Percentiles rank a stretch among this genome's conserved stretches.
Evolutionary conservation across 2,797 vertebrate species (phyloP).

Genomic region (Spondyliosoma cantharus): DNA sequence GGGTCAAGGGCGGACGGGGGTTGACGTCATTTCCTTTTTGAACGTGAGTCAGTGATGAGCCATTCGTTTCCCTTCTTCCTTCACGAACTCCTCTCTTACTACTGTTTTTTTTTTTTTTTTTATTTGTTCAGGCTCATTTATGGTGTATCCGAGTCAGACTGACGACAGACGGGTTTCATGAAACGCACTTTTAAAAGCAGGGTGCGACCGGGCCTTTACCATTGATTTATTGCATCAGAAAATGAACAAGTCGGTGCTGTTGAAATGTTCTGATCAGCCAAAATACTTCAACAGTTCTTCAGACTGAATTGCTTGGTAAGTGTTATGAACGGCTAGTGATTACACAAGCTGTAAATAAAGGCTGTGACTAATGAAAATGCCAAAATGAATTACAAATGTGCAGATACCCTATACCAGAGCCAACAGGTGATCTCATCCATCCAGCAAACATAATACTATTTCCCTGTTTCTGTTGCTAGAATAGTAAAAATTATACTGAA

Average conservation of each 20-base stretch:
- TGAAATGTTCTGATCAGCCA: slow-evolving; percentile 10
- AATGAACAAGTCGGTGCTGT: neutral
- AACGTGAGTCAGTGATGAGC: slow-evolving; percentile 77
- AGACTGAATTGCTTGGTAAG: neutral
- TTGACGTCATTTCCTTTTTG: slow-evolving; percentile 79
- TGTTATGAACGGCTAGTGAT: neutral
- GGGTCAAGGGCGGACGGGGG: slow-evolving; percentile 61
- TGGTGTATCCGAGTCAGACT: neutral
- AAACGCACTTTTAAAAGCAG: slow-evolving; percentile 1
- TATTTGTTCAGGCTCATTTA: slow-evolving; percentile 26
- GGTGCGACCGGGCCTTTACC: neutral
- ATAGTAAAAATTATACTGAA: neutral
- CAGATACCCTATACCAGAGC: neutral
- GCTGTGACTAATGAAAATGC: slow-evolving; percentile 1
- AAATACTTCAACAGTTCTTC: neutral
- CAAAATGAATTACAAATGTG: neutral
- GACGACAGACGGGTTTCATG: neutral
- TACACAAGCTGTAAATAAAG: slow-evolving; percentile 1
- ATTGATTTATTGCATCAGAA: neutral
- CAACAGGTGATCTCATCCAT: neutral
- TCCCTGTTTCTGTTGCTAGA: neutral
- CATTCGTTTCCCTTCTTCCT: slow-evolving; percentile 63
- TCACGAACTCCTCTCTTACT: slow-evolving; percentile 25
- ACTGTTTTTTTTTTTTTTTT: slow-evolving; percentile 22
- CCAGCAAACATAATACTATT: neutral